Evolutionary conservation across 1,140 invertebrate genomes (phyloP).

Genomic region (Thrips palmi): DNA sequence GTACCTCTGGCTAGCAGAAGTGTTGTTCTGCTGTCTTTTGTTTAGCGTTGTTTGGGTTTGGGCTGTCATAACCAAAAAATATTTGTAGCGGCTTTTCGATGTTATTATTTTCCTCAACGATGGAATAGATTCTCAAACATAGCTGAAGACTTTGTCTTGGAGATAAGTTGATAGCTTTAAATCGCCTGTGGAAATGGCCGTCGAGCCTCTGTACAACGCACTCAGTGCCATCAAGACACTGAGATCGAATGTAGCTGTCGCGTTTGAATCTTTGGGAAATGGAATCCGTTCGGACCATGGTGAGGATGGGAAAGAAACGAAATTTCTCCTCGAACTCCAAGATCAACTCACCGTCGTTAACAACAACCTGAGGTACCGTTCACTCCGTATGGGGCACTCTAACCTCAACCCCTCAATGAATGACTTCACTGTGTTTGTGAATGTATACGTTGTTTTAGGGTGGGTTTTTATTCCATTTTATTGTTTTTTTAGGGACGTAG

Average conservation of each 20-base stretch:
- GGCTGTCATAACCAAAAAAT: no score
- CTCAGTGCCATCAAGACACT: conserved; percentile 53
- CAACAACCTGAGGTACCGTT: conserved; percentile 50
- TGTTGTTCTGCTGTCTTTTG: no score
- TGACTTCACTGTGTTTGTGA: conserved; percentile 1
- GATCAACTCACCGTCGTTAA: conserved; percentile 54
- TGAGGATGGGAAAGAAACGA: conserved; percentile 54
- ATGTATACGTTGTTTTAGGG: not conserved
- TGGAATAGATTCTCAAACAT: no score
- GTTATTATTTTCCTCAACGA: no score
- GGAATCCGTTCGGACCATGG: conserved; percentile 54
- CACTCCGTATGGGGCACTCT: no score
- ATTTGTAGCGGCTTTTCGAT: no score
- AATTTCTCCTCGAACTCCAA: conserved; percentile 62
- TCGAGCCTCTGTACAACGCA: conserved; percentile 51
- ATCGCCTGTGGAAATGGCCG: no score
- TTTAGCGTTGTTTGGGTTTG: no score
- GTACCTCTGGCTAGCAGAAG: no score
- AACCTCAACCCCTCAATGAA: no score
- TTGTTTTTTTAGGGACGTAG: conserved; percentile 42
- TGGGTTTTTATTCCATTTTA: conserved; percentile 8
- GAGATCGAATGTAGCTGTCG: conserved; percentile 59
- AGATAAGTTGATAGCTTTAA: no score
- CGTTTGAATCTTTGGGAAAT: conserved; percentile 61
- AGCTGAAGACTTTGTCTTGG: no score